Evolutionary conservation across 2,797 vertebrate genomes (phyloP).

Genomic region (Artibeus jamaicensis): DNA sequence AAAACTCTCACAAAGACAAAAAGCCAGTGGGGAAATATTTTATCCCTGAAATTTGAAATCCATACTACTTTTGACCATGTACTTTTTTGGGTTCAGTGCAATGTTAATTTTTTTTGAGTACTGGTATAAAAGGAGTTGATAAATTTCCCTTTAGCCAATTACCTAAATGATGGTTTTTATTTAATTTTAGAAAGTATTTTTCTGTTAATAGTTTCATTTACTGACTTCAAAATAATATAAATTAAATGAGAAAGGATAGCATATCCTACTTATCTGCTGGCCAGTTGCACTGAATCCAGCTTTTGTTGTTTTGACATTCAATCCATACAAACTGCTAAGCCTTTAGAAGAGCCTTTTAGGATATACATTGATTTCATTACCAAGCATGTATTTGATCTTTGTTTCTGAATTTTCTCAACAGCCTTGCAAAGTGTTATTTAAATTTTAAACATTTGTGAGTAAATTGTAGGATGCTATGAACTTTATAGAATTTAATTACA

Average conservation of each 20-base stretch:
- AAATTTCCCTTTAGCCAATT: not conserved
- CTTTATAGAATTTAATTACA: not conserved
- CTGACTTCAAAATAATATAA: not conserved
- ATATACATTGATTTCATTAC: not conserved
- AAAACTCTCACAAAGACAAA: not conserved
- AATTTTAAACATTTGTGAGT: constrained; percentile 17
- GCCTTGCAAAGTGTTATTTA: not conserved
- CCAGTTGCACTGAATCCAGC: not conserved
- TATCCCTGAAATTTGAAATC: not conserved
- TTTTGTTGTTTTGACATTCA: not conserved
- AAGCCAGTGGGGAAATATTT: not conserved
- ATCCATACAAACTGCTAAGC: not conserved
- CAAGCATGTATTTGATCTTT: not conserved
- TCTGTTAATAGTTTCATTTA: not conserved
- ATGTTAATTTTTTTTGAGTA: not conserved
- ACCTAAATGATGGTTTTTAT: not conserved
- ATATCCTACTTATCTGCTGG: not conserved
- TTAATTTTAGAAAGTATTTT: not conserved
- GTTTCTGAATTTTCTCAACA: not conserved
- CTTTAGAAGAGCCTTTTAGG: not conserved
- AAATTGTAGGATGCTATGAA: not conserved
- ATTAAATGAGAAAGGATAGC: not conserved
- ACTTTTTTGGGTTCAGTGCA: not conserved
- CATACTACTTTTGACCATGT: not conserved
- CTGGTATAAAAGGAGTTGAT: not conserved